Evolutionary conservation across 2,888 invertebrate genomes (phyloP), one percentile per base, ranked within the genome.

Genomic region (Pseudoips prasinana): DNA sequence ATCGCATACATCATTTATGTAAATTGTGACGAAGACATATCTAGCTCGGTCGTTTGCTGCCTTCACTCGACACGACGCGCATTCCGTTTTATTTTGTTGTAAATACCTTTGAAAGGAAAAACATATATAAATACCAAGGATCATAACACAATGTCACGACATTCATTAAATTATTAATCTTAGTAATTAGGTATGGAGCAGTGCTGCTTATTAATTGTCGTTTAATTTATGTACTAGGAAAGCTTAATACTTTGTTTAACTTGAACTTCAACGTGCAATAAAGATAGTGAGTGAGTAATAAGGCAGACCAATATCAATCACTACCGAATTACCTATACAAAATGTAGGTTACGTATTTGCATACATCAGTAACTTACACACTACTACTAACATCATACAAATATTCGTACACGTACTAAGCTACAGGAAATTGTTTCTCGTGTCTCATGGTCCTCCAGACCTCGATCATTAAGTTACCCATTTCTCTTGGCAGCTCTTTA

Each of bases 1-100:
- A 77, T 78, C 83, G 60, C 80, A 87, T 87, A 83, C 68, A 88
- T 88, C 88, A 88, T 88, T 87, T 87, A 87, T 88, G 88, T 88
- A 87, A 87, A 88, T 87, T 83, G 66, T 87, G 88, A 88, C 88
- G 88, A 88, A 88, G 88, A 88, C 84, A 86, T 87, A 88, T 88
- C 81, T 83, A 78, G 76, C 76, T 70, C 73, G 72, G 70, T 64
- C 62, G 60, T 51, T 51, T 65, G 70, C 68, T 74, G 79, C 77
- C 78, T 80, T 72, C 76, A 74, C 79, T 78, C 75, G 73, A 78
- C 83, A 81, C 78, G 82, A 80, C 76, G 65, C 61, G 69, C 85
- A 86, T 87, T 85, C 86, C 83, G 60, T 66, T 69, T 67, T 63
- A 58, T 59, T 63, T 61, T 68, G 65, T 64, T 63, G n/a, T 20